Conservation (phyloP, 2,113 vertebrate genomes). For the Urocolius indicus region DNA sequence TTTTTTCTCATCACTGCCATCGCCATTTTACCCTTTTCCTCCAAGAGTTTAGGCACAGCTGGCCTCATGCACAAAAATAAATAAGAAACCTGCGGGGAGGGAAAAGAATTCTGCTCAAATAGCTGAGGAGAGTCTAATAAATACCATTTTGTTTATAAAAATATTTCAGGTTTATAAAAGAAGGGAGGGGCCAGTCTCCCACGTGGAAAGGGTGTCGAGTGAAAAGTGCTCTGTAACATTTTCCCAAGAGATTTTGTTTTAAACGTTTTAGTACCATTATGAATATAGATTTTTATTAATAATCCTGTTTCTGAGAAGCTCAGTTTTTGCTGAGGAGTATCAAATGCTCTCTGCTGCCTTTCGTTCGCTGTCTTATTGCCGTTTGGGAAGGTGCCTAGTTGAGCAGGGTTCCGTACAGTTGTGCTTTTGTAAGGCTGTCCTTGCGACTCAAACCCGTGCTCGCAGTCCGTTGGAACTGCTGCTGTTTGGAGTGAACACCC, state of each 20-base stretch:
- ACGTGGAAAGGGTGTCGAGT: conserved; percentile 60
- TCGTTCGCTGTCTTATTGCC: conserved; percentile 56
- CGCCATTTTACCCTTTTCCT: conserved; percentile 61
- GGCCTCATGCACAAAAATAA: conserved; percentile 72
- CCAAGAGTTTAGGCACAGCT: conserved; percentile 68
- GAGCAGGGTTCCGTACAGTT: conserved; percentile 95
- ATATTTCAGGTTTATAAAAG: conserved; percentile 79
- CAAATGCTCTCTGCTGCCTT: conserved; percentile 1
- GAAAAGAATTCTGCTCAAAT: conserved; percentile 74
- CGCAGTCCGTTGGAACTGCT: conserved; percentile 89
- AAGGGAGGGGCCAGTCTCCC: conserved; percentile 52
- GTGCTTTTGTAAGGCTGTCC: conserved; percentile 97
- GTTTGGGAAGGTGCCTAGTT: conserved; percentile 79
- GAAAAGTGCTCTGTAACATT: conserved; percentile 67
- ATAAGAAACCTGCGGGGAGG: conserved; percentile 74
- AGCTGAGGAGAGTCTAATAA: conserved; percentile 73
- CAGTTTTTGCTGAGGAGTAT: conserved; percentile 1
- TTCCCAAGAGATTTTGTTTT: conserved; percentile 58
- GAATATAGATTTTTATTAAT: conserved; percentile 73
- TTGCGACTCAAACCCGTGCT: conserved; percentile 92
- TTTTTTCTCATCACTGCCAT: conserved; percentile 18
- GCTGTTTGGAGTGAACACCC: conserved; percentile 82
- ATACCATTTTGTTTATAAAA: conserved; percentile 80
- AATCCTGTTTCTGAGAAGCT: conserved; percentile 44
- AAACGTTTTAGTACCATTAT: conserved; percentile 72